Conservation (phyloP, 1,140 invertebrate genomes). For the Andrena cerasifolii region DNA sequence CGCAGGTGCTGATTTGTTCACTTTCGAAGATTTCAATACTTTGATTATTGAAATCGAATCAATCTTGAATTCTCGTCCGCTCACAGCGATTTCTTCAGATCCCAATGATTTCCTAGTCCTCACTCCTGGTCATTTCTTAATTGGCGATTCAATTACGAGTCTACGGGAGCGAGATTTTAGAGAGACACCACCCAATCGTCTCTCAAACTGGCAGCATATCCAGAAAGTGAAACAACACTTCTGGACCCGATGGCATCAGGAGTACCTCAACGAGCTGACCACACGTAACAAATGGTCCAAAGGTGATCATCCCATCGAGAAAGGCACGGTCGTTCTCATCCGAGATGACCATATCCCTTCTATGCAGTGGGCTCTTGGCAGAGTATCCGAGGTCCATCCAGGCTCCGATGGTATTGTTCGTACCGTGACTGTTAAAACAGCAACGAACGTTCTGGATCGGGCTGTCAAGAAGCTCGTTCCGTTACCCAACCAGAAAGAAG, state of each 20-base stretch:
- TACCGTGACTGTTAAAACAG: background rate
- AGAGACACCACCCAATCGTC: no score
- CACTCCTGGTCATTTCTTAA: conserved; percentile 21
- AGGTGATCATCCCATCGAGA: background rate
- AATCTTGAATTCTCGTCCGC: background rate
- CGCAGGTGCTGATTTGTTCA: background rate
- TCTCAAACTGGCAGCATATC: background rate
- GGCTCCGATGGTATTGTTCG: background rate
- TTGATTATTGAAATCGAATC: background rate
- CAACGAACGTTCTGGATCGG: background rate
- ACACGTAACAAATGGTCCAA: background rate
- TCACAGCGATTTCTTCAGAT: background rate
- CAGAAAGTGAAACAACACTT: conserved; percentile 3
- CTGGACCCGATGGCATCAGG: conserved; percentile 6
- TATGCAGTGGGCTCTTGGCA: background rate
- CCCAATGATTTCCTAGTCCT: background rate
- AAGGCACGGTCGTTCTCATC: background rate
- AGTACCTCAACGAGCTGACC: background rate
- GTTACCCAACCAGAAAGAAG: background rate
- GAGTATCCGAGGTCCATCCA: background rate
- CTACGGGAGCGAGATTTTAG: background rate
- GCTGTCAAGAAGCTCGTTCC: background rate
- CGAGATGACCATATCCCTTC: background rate
- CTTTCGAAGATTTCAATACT: conserved; percentile 1
- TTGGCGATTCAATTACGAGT: background rate